phyloP scores from a whole-genome alignment of 2,113 vertebrate genomes.

The Lipophrys pholis region DNA sequence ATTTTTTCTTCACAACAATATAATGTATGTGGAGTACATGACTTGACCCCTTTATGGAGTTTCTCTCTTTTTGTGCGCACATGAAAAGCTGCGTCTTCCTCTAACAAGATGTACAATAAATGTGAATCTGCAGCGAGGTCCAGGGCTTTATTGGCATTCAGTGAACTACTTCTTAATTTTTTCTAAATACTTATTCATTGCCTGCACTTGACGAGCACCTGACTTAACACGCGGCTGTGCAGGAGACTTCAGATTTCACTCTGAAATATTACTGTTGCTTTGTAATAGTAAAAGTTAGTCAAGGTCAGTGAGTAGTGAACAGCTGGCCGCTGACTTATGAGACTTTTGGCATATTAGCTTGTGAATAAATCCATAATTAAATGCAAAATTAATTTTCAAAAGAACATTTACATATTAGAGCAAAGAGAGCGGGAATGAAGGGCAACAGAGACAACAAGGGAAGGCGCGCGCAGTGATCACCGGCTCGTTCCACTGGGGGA shows the following conservation, averaged over 20 bases:
- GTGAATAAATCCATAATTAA: constrained; percentile 66
- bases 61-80: background rate
- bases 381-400: constrained; percentile 50
- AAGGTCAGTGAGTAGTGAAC: constrained; percentile 34
- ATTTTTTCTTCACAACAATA: background rate
- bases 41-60: background rate
- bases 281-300: constrained; percentile 1
- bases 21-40: background rate
- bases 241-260: background rate
- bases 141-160: background rate
- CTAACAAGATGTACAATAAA: background rate
- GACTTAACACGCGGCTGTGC: background rate
- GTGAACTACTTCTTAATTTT: background rate
- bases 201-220: background rate
- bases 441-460: constrained; percentile 4
- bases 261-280: background rate
- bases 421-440: constrained; percentile 20
- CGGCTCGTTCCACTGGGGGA: background rate
- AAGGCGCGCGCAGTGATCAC: background rate
- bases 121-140: background rate
- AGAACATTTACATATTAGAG: constrained; percentile 35
- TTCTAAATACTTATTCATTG: too few relatives aligned
- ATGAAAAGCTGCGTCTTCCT: background rate
- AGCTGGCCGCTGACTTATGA: constrained; percentile 37
- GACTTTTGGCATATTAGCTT: constrained; percentile 38